These are phyloP conservation scores for Myripristis jacobus DNA, from an alignment of 2,797 vertebrate genomes.

Conservation along the genomic window DNA sequence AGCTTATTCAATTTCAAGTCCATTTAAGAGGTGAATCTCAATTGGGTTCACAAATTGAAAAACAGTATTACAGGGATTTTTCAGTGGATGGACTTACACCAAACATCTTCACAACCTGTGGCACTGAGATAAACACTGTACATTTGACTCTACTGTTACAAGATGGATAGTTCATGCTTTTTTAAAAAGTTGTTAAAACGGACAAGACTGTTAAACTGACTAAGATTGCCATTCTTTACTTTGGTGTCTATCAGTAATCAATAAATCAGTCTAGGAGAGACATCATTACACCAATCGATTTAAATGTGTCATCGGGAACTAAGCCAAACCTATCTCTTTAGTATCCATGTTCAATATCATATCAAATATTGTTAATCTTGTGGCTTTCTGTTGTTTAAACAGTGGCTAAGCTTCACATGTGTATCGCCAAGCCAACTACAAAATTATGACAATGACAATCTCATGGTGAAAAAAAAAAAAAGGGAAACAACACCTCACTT, in stretches of 20 bases:
- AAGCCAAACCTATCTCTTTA: background rate
- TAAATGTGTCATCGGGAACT: background rate
- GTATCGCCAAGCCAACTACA: slow-evolving; percentile 24
- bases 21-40: background rate
- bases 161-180: background rate
- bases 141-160: background rate
- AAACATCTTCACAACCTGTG: background rate
- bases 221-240: too few relatives aligned
- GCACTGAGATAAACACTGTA: background rate
- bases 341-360: too few relatives aligned
- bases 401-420: background rate
- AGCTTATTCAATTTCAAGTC: background rate
- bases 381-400: too few relatives aligned
- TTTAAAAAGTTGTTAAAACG: background rate
- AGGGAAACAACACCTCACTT: background rate
- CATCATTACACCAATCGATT: background rate
- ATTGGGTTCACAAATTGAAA: background rate
- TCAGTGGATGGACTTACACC: background rate
- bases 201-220: background rate
- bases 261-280: slow-evolving; percentile 1
- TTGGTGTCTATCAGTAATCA: slow-evolving; percentile 23
- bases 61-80: background rate
- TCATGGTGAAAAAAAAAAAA: background rate
- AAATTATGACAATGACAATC: slow-evolving; percentile 55
- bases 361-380: too few relatives aligned